Evolutionary conservation across 2,797 vertebrate species (phyloP).

Genomic region (Remorina albescens): DNA sequence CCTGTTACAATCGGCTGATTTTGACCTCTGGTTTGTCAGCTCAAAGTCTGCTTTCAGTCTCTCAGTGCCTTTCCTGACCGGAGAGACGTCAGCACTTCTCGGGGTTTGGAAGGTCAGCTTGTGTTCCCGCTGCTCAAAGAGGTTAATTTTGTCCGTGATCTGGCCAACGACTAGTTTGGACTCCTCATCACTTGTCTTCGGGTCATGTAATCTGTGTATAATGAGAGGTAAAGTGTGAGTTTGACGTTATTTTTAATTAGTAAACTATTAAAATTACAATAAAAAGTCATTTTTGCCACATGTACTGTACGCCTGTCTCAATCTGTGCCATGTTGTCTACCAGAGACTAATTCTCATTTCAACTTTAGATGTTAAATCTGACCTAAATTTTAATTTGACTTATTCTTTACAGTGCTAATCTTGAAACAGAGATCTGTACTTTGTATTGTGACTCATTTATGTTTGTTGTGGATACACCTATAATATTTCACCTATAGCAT

Average conservation of each 20-base stretch:
- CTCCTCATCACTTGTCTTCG: conserved; percentile 54
- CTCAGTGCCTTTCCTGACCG: conserved; percentile 81
- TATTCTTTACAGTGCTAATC: conserved; percentile 11
- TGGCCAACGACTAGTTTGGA: conserved; percentile 70
- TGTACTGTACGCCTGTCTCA: background rate
- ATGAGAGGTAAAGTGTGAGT: conserved; percentile 27
- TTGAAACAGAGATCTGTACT: conserved; percentile 22
- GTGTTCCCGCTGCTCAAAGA: conserved; percentile 86
- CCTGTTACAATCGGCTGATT: conserved; percentile 53
- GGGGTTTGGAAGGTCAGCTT: conserved; percentile 72
- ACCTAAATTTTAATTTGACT: conserved; percentile 9
- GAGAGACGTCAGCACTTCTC: conserved; percentile 81
- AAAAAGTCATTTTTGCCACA: background rate
- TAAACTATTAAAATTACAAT: background rate
- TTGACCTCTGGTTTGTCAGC: conserved; percentile 58
- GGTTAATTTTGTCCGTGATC: conserved; percentile 91
- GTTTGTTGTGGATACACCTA: conserved; percentile 30
- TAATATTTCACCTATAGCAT: conserved; percentile 33
- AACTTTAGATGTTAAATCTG: background rate
- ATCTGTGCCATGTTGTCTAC: background rate
- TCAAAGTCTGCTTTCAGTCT: conserved; percentile 77
- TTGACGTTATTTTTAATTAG: background rate
- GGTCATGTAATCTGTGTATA: conserved; percentile 60
- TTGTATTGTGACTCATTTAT: conserved; percentile 61
- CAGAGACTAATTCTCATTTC: background rate